These are phyloP conservation scores for Lycophotia porphyrea DNA, from an alignment of 2,888 invertebrate species.

Conservation along the genomic window DNA sequence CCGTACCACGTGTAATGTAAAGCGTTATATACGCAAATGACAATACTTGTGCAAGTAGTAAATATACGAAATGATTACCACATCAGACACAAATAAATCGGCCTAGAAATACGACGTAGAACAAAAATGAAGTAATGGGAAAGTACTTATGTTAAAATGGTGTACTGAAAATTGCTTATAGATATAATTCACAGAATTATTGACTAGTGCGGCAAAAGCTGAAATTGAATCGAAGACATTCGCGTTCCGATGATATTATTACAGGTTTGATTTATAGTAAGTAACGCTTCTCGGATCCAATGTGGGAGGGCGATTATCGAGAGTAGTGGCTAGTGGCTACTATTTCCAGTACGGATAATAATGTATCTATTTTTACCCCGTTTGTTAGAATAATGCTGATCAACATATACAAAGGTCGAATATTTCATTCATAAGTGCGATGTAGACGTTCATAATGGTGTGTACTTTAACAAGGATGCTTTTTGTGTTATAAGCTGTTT, in stretches of 20 bases:
- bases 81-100: conserved; percentile 26
- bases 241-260: conserved; percentile 84
- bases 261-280: conserved; percentile 84
- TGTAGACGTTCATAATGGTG: conserved; percentile 42
- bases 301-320: conserved; percentile 83
- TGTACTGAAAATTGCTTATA: conserved; percentile 4
- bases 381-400: conserved; percentile 67
- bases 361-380: conserved; percentile 76
- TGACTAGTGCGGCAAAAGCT: conserved; percentile 52
- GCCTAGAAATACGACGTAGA: background rate
- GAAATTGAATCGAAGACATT: conserved; percentile 70
- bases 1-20: background rate
- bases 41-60: conserved; percentile 1
- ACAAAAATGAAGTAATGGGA: background rate
- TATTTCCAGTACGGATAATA: conserved; percentile 81
- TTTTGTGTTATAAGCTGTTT: conserved; percentile 3
- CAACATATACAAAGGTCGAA: conserved; percentile 65
- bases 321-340: conserved; percentile 75
- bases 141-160: background rate
- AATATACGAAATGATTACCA: conserved; percentile 14
- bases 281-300: conserved; percentile 79
- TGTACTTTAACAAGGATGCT: conserved; percentile 29
- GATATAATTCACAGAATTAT: conserved; percentile 46
- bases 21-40: conserved; percentile 6
- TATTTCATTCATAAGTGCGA: conserved; percentile 65